Conservation (phyloP, 2,797 vertebrate genomes). For the Serranus cabrilla region DNA sequence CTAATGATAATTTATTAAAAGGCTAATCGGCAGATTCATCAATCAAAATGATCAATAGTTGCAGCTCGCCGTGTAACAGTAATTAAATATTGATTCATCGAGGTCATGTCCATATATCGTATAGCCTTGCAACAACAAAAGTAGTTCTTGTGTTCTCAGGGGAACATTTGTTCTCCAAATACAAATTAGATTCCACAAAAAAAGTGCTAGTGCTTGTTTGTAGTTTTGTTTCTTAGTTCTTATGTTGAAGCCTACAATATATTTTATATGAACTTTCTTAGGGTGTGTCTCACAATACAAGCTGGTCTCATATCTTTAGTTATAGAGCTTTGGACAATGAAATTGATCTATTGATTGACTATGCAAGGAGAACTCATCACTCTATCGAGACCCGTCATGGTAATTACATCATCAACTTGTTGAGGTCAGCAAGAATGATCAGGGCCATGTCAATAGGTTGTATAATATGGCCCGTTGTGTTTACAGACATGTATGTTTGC, state of each 20-base stretch:
- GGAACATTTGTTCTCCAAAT: slow-evolving; percentile 33
- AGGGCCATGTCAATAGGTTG: no score
- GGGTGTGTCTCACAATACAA: slow-evolving; percentile 11
- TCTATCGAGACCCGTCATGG: background rate
- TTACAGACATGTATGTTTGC: no score
- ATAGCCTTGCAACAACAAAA: slow-evolving; percentile 7
- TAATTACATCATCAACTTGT: no score
- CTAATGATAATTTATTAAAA: no score
- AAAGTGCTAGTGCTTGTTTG: background rate
- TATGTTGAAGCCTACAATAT: background rate
- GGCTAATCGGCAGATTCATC: no score
- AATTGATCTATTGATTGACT: slow-evolving; percentile 2
- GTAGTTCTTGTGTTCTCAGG: slow-evolving; percentile 8
- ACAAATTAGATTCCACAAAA: slow-evolving; percentile 23
- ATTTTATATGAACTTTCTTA: background rate
- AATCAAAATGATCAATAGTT: no score
- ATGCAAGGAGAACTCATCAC: slow-evolving; percentile 9
- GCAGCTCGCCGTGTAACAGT: no score
- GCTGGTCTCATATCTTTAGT: background rate
- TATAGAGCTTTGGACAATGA: slow-evolving; percentile 12
- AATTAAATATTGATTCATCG: no score
- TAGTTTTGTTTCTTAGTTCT: slow-evolving; percentile 13
- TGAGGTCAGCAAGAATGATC: no score
- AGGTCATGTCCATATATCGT: no score
- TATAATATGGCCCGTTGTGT: no score